Base-by-base conservation (phyloP, 1,140 invertebrate genomes). In the Aphaenogaster ashmeadi region DNA sequence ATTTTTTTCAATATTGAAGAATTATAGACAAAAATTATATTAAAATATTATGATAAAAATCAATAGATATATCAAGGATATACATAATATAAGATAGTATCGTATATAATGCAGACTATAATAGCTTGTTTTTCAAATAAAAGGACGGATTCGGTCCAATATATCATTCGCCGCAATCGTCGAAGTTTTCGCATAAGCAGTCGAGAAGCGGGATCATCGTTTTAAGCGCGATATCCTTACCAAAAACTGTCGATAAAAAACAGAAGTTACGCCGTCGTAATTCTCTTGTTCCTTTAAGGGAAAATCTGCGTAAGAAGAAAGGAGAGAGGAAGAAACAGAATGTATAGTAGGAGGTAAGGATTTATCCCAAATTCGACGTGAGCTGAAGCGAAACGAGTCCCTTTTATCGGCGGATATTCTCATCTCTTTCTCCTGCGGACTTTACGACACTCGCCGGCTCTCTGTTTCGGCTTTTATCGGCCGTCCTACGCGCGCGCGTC, bases 331-430 rank as follows among this genome's bases (percentile, higher is more conserved):
- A 83, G 67, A 74, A 18, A 47, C 1, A 66, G 8, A 21, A 15
- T 5, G 47, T 13, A 50, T 13, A 41, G 13, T 13, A 41, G 13
- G 50, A n/a, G n/a, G 50, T 36, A 21, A 56, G 52, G 52, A 86
- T 89, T 89, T 89, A 89, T 89, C 54, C 52, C n/a, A 78, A 86
- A 86, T 75, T 86, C 81, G 75, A 89, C 81, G 66, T 79, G 87
- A 89, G 11, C 58, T 88, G 83, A 87, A 87, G 67, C 54, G 38
- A 81, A 89, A 86, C 69, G 83, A 87, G 67, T 80, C 67, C 52
- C 75, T 80, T 89, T 90, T 89, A 89, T 90, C 88, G 87, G 58
- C 47, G 58, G 47, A 89, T 62, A 75, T 67, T 47, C 58, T 27
- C n/a, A 0, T 75, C 83, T 62, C n/a, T 50, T 72, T 62, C 72